Conservation (phyloP, 2,888 invertebrate genomes). For the Hyalella azteca region DNA sequence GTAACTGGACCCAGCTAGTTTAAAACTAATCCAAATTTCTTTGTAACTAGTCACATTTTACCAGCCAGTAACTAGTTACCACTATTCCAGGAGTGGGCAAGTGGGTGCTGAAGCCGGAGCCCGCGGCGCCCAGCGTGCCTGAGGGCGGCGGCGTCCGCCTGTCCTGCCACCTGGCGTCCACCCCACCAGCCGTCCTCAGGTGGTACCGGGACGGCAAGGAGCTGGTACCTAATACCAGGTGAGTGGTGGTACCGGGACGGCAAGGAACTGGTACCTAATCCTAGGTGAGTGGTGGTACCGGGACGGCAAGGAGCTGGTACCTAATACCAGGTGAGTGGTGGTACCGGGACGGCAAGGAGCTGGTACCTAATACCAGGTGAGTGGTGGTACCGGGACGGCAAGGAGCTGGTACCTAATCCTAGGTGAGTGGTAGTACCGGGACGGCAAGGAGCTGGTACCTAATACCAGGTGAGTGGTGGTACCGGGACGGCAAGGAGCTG, state of each 20-base stretch:
- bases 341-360: background rate
- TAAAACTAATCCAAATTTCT: too few relatives aligned
- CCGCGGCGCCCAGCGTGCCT: background rate
- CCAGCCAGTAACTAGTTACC: too few relatives aligned
- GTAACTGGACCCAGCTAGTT: too few relatives aligned
- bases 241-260: background rate
- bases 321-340: background rate
- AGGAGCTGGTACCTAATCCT: background rate
- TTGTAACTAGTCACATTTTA: too few relatives aligned
- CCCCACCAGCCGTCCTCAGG: background rate
- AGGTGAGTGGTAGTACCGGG: background rate
- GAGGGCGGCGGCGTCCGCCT: constrained; percentile 22
- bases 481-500: background rate
- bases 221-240: background rate
- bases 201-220: constrained; percentile 1
- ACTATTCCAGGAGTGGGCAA: background rate
- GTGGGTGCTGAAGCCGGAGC: constrained; percentile 5
- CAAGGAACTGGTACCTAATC: background rate
- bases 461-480: background rate
- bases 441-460: background rate
- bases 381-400: background rate
- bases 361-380: background rate
- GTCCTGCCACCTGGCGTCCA: constrained; percentile 6
- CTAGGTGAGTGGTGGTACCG: background rate
- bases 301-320: background rate